Evolutionary conservation across 2,113 vertebrate genomes (phyloP).

Genomic region (Clinocottus analis): DNA sequence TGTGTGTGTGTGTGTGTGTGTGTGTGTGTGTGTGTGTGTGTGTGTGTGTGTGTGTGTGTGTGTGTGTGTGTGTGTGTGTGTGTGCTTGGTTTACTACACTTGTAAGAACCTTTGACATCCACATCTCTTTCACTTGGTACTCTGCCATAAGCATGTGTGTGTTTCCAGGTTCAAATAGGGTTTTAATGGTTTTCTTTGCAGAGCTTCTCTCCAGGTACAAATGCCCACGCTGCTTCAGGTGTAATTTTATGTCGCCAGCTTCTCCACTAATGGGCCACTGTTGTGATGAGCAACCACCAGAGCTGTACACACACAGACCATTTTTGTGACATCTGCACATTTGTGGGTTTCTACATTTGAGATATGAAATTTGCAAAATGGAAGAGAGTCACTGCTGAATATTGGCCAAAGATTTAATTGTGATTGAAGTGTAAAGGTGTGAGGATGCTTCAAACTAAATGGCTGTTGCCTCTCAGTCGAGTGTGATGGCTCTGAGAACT

Average conservation of each 20-base stretch:
- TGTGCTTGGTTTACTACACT: not conserved
- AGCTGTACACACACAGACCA: constrained; percentile 1
- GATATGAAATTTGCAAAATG: not conserved
- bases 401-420: not conserved
- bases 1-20: constrained; percentile 25
- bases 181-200: constrained; percentile 12
- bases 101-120: not conserved
- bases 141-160: not conserved
- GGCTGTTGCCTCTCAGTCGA: not conserved
- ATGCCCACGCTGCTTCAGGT: constrained; percentile 12
- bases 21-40: constrained; percentile 24
- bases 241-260: constrained; percentile 6
- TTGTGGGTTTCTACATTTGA: not conserved
- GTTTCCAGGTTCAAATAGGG: not conserved
- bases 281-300: constrained; percentile 6
- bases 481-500: not conserved
- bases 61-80: constrained; percentile 25
- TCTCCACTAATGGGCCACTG: constrained; percentile 20
- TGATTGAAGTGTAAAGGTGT: not conserved
- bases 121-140: not conserved
- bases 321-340: not conserved
- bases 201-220: constrained; percentile 12
- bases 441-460: not conserved
- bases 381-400: not conserved
- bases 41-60: constrained; percentile 23